phyloP scores from a whole-genome alignment of 2,888 invertebrate genomes.

The Eueremaeus valkanovi region DNA sequence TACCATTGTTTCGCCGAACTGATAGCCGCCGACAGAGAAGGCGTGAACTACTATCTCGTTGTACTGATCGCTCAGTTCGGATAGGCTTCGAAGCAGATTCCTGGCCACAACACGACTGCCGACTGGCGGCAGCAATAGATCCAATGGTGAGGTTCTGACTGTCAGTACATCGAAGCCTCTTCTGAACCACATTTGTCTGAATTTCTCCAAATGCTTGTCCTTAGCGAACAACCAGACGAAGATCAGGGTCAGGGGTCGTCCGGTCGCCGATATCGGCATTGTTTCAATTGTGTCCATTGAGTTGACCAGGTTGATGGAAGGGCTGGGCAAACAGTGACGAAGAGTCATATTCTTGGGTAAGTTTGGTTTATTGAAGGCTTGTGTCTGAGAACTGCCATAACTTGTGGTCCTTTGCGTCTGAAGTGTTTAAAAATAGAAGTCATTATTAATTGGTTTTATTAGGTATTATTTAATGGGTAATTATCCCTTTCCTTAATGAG shows the following conservation, averaged over 20 bases:
- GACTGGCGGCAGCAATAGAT: slow-evolving; percentile 77
- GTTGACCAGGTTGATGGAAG: background rate
- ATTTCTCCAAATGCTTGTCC: slow-evolving; percentile 76
- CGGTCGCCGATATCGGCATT: background rate
- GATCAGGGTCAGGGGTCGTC: slow-evolving; percentile 60
- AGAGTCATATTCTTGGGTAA: background rate
- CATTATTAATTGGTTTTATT: too few species aligned
- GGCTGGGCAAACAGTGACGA: background rate
- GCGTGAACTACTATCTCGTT: slow-evolving; percentile 74
- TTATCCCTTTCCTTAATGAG: too few species aligned
- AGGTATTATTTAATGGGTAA: too few species aligned
- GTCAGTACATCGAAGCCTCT: slow-evolving; percentile 80
- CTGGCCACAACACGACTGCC: slow-evolving; percentile 72
- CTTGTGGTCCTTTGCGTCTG: background rate
- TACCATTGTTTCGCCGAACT: slow-evolving; percentile 73
- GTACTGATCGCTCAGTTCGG: slow-evolving; percentile 58
- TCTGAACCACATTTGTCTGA: slow-evolving; percentile 72
- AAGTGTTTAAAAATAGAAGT: too few species aligned
- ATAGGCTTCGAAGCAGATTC: slow-evolving; percentile 68
- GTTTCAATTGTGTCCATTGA: background rate
- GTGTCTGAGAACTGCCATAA: background rate
- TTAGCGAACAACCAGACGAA: slow-evolving; percentile 80
- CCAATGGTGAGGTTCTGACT: slow-evolving; percentile 73
- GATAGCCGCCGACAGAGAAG: slow-evolving; percentile 83
- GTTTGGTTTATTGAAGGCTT: background rate